Percentiles rank a stretch among this genome's conserved stretches.
Conservation (phyloP, 2,113 vertebrate genomes). For the Anarhynchus alexandrinus region DNA sequence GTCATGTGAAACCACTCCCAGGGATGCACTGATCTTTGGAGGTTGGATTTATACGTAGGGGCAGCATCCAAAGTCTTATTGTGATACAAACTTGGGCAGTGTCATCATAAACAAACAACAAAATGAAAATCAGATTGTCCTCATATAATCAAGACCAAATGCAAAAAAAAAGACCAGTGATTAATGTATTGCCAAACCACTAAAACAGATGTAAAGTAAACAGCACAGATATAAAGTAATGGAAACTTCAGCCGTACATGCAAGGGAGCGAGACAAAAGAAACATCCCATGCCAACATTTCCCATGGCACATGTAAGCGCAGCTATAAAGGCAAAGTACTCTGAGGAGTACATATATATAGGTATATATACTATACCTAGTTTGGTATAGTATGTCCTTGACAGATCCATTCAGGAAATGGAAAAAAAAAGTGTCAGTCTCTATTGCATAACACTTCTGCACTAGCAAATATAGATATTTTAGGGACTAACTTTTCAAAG, state of each 20-base stretch:
- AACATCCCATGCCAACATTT: conserved; percentile 4
- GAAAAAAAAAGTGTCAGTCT: background rate
- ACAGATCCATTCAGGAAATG: background rate
- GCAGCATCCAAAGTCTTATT: conserved; percentile 4
- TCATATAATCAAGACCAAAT: conserved; percentile 64
- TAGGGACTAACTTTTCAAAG: background rate
- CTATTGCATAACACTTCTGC: background rate
- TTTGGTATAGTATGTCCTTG: background rate
- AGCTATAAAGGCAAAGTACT: background rate
- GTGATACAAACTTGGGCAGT: background rate
- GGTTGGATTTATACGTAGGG: background rate
- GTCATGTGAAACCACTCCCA: background rate
- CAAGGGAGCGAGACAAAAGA: conserved; percentile 12
- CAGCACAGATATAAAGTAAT: conserved; percentile 35
- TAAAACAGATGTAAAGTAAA: conserved; percentile 58
- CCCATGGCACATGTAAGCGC: background rate
- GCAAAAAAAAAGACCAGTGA: conserved; percentile 34
- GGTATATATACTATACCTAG: too few relatives aligned
- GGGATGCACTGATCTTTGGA: background rate
- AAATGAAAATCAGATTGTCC: conserved; percentile 43
- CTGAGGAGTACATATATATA: too few relatives aligned
- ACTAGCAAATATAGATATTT: background rate
- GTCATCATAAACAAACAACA: background rate
- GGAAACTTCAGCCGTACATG: conserved; percentile 39
- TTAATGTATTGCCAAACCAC: conserved; percentile 69